phyloP scores from a whole-genome alignment of 2,113 vertebrate genomes.

The Nanorana parkeri region DNA sequence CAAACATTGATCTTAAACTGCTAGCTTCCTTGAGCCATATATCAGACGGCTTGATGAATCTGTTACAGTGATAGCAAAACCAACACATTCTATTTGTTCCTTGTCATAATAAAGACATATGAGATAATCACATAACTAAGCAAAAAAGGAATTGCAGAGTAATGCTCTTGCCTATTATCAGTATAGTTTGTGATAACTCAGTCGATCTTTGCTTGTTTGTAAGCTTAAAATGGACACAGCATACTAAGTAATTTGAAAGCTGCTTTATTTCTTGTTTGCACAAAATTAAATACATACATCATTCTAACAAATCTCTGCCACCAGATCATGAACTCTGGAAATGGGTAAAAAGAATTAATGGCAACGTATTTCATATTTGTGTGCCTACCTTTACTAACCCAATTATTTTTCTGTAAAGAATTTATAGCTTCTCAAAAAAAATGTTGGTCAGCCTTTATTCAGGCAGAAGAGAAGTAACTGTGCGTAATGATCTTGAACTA shows the following conservation, averaged over 20 bases:
- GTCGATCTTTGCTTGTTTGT: slow-evolving; percentile 63
- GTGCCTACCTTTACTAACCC: slow-evolving; percentile 64
- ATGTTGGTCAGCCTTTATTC: slow-evolving; percentile 63
- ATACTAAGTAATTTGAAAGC: slow-evolving; percentile 65
- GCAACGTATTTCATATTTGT: slow-evolving; percentile 67
- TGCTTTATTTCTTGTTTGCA: slow-evolving; percentile 65
- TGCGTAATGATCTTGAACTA: slow-evolving; percentile 64
- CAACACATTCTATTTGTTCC: not conserved
- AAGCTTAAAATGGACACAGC: slow-evolving; percentile 55
- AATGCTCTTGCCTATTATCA: slow-evolving; percentile 56
- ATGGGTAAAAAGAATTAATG: slow-evolving; percentile 67
- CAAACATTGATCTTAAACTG: not conserved
- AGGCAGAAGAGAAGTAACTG: slow-evolving; percentile 53
- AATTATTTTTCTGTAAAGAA: slow-evolving; percentile 71
- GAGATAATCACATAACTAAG: slow-evolving; percentile 51
- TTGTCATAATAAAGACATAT: slow-evolving; percentile 57
- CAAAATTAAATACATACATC: slow-evolving; percentile 77
- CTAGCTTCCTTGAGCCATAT: slow-evolving; percentile 8
- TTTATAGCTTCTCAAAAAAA: slow-evolving; percentile 63
- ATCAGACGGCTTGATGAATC: slow-evolving; percentile 30
- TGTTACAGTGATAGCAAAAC: slow-evolving; percentile 25
- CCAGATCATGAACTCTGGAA: slow-evolving; percentile 68
- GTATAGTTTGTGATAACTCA: slow-evolving; percentile 47
- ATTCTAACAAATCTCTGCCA: slow-evolving; percentile 71
- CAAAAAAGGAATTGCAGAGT: slow-evolving; percentile 58